These are phyloP conservation scores for Polyodon spathula DNA, from an alignment of 2,113 vertebrate species.

Conservation along the genomic window DNA sequence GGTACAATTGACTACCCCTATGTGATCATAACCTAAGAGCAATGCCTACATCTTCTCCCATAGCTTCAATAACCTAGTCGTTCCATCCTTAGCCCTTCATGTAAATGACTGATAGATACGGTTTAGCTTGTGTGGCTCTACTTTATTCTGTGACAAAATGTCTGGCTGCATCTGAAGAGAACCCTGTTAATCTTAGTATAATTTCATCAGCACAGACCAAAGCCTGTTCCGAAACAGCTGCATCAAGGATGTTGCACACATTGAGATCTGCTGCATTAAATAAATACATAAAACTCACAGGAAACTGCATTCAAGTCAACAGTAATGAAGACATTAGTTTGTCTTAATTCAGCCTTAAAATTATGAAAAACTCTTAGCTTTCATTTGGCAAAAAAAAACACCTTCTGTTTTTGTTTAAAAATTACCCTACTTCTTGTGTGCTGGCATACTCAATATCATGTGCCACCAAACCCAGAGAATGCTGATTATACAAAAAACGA, in stretches of 20 bases:
- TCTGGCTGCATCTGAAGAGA: slow-evolving; percentile 28
- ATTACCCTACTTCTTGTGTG: slow-evolving; percentile 1
- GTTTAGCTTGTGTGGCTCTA: slow-evolving; percentile 26
- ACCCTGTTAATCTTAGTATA: slow-evolving; percentile 27
- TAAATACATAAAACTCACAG: too few species aligned
- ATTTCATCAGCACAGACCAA: slow-evolving; percentile 22
- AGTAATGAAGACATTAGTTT: too few species aligned
- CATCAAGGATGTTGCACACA: background rate
- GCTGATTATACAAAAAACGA: slow-evolving; percentile 8
- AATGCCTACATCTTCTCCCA: background rate
- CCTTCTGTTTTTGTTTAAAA: background rate
- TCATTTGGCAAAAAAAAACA: background rate
- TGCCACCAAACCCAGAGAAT: slow-evolving; percentile 9
- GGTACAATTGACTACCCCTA: background rate
- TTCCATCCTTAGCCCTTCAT: slow-evolving; percentile 5
- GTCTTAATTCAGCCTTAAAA: background rate
- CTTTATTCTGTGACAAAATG: slow-evolving; percentile 38
- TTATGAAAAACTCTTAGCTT: too few species aligned
- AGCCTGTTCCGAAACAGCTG: slow-evolving; percentile 14
- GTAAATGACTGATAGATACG: slow-evolving; percentile 21
- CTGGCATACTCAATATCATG: background rate
- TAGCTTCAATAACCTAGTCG: background rate
- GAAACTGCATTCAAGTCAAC: too few species aligned
- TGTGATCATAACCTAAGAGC: background rate
- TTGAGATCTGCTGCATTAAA: background rate